phyloP scores from a whole-genome alignment of 2,113 vertebrate species.

The Passerina amoena region DNA sequence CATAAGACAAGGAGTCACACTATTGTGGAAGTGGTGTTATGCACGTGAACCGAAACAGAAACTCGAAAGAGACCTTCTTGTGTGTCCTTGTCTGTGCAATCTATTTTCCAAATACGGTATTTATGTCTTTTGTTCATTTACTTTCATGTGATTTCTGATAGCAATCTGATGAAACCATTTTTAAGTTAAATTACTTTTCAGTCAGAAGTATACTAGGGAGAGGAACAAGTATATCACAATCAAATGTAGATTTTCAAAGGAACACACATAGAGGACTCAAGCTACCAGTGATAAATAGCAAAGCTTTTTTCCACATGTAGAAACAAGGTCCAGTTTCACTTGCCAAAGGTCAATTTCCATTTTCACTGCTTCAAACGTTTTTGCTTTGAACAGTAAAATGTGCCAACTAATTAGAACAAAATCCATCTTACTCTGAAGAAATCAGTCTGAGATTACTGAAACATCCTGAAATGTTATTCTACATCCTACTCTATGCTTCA shows the following conservation, averaged over 20 bases:
- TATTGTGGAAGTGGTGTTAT: not conserved
- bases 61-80: not conserved
- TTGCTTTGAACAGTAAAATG: not conserved
- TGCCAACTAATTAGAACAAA: not conserved
- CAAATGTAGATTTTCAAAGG: not conserved
- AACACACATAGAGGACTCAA: not conserved
- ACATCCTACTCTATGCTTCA: not conserved
- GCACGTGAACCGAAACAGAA: not conserved
- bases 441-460: not conserved
- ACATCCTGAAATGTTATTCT: not conserved
- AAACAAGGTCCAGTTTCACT: not conserved
- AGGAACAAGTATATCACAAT: not conserved
- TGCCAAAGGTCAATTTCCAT: slow-evolving; percentile 5
- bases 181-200: not conserved
- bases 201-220: not conserved
- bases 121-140: not conserved
- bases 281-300: not conserved
- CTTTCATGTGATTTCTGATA: not conserved
- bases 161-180: not conserved
- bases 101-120: not conserved
- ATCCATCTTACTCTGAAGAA: not conserved
- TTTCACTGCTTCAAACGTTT: not conserved
- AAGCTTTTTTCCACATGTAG: not conserved
- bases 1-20: not conserved
- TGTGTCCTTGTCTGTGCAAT: not conserved